Evolutionary conservation across 1,140 invertebrate genomes (phyloP), one percentile per base, ranked within the genome.

Genomic region (Metopolophium dirhodum): DNA sequence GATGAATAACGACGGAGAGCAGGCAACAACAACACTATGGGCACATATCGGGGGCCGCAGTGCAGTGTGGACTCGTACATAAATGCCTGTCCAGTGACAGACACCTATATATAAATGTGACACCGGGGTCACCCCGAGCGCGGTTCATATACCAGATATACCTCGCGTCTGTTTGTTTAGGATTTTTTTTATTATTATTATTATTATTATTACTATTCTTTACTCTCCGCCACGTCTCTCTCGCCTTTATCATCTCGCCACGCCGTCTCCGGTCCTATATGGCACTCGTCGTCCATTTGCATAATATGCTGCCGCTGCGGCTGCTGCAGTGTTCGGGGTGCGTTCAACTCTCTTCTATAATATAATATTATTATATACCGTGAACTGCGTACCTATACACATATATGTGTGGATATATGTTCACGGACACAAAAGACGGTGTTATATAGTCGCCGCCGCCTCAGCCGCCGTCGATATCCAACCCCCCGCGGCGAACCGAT

Each of bases 1-100:
- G 91, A 93, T 93, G 91, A 93, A 93, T 93, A 93, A 93, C 91
- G 91, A 90, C 51, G 37, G n/a, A 14, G 61, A n/a, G 14, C 61
- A n/a, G 14, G 14, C 30, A n/a, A 77, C 61, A 77, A 77, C 61
- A 77, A 77, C 61, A 77, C 61, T 54, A 20, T 7, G 9, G 30
- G 22, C 22, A 77, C 68, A 30, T 30, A 7, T 30, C 82, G 47
- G 47, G 30, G 61, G 61, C 26, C 35, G 30, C 77, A 30, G 57
- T 30, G 49, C 41, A 9, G 41, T 89, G 88, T 57, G 57, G 54
- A 90, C 45, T 45, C 41, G 41, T 41, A 41, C 41, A 41, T 68
- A 68, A 85, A 85, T 49, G 68, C 45, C 35, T 14, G 82, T 35
- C 68, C 68, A 45, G 90, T 83, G 90, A 91, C 90, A 83, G 68